Evolutionary conservation across 2,888 invertebrate genomes (phyloP), one percentile per base, ranked within the genome.

Genomic region (Nomada goodeniana): DNA sequence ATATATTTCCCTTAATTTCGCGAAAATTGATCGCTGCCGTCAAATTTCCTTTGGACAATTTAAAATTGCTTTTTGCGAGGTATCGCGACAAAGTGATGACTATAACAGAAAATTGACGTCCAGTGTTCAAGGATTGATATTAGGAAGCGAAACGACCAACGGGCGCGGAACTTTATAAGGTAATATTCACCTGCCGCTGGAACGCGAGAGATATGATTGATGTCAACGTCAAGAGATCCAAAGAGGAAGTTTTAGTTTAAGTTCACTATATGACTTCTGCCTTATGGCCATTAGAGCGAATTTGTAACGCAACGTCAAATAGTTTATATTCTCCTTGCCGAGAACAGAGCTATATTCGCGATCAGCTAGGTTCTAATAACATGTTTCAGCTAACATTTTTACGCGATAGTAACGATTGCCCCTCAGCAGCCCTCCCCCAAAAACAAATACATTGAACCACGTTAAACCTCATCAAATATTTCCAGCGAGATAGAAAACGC

Each of bases 141-240:
- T 52, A 68, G 55, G 44, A 57, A 47, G 15, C 18, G 55, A 44
- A 36, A 15, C 20, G 52, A 47, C 26, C 10, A 23, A 11, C 64
- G 52, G 53, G 3, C n/a, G 42, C 23, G 44, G 44, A 53, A 44
- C 26, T 64, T 72, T n/a, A 44, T 23, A 55, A 15, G 23, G 64
- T 72, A 59, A 64, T 72, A 64, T 59, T 60, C 73, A 36, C 47
- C 53, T 67, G 65, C 20, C n/a, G 50, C 44, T 13, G 26, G 64
- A 15, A 44, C 26, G 70, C 53, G 55, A 26, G 55, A 10, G 29
- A 18, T 36, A 71, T 71, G 55, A 71, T 76, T 23, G 76, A 63
- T 76, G 72, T 20, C 18, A 36, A 26, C 36, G 20, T 64, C 18
- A 13, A 52, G n/a, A 23, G 42, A 69, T 50, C 59, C 42, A 10